Evolutionary conservation across 1,140 invertebrate genomes (phyloP).

Genomic region (Magallana gigas): DNA sequence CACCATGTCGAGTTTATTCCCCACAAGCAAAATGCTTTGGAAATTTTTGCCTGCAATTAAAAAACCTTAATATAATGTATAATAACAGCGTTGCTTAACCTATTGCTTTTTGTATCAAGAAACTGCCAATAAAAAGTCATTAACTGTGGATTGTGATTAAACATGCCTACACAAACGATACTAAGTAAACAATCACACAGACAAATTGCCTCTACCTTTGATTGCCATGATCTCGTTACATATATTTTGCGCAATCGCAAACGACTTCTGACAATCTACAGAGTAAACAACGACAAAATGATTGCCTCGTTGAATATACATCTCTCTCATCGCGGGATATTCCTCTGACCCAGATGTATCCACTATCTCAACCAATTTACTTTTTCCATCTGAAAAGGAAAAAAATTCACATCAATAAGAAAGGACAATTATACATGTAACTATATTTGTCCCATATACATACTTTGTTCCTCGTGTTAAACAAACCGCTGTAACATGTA

Average conservation of each 20-base stretch:
- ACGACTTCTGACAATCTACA: background rate
- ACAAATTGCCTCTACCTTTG: background rate
- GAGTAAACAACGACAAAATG: background rate
- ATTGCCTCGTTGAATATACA: background rate
- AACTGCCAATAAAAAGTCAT: background rate
- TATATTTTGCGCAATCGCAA: background rate
- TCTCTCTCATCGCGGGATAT: conserved; percentile 25
- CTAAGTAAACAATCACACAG: background rate
- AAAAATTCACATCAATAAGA: background rate
- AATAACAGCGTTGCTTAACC: background rate
- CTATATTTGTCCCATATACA: no score
- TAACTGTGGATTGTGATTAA: background rate
- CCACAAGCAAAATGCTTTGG: background rate
- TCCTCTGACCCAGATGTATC: conserved; percentile 12
- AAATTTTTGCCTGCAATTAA: background rate
- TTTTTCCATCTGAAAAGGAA: background rate
- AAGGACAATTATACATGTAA: no score
- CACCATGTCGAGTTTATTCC: background rate
- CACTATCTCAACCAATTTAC: conserved; percentile 23
- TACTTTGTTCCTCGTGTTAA: no score
- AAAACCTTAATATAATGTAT: background rate
- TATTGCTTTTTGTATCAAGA: background rate
- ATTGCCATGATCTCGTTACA: conserved; percentile 1
- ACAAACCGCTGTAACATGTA: no score
- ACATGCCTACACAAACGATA: background rate